Percentiles rank a stretch among this genome's conserved stretches.
Evolutionary conservation across 1,140 invertebrate species (phyloP).

Genomic region (Drosophila triauraria): DNA sequence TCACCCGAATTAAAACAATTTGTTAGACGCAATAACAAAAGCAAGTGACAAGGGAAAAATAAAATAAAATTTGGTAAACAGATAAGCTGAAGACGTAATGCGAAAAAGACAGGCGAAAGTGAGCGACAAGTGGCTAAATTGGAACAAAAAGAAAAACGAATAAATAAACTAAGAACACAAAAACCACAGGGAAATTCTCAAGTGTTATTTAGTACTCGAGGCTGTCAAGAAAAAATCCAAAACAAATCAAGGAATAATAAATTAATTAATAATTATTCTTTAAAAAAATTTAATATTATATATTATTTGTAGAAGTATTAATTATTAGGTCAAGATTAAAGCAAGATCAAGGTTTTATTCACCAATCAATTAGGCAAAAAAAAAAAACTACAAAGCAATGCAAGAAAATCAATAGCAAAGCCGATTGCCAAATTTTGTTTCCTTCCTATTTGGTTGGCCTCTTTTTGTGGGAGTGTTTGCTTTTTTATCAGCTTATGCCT

Average conservation of each 20-base stretch:
- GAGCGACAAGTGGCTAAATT: constrained; percentile 28
- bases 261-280: not conserved
- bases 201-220: not conserved
- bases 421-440: constrained; percentile 39
- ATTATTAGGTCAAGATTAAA: not conserved
- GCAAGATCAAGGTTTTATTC: constrained; percentile 31
- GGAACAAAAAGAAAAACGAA: not conserved
- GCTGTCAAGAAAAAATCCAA: not conserved
- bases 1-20: constrained; percentile 17
- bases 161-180: not conserved
- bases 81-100: constrained; percentile 31
- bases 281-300: not conserved
- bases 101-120: constrained; percentile 17
- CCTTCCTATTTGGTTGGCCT: constrained; percentile 11
- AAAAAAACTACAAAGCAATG: not conserved
- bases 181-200: not conserved
- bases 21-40: constrained; percentile 20
- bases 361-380: constrained; percentile 2
- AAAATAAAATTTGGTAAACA: constrained; percentile 31
- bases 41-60: constrained; percentile 7
- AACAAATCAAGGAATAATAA: not conserved
- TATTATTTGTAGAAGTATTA: not conserved
- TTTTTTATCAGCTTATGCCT: constrained; percentile 10
- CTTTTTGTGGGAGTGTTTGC: constrained; percentile 31
- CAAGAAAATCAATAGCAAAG: constrained; percentile 29